Evolutionary conservation across 2,888 invertebrate genomes (phyloP), one percentile per base, ranked within the genome.

Genomic region (Drosophila glabriapex): DNA sequence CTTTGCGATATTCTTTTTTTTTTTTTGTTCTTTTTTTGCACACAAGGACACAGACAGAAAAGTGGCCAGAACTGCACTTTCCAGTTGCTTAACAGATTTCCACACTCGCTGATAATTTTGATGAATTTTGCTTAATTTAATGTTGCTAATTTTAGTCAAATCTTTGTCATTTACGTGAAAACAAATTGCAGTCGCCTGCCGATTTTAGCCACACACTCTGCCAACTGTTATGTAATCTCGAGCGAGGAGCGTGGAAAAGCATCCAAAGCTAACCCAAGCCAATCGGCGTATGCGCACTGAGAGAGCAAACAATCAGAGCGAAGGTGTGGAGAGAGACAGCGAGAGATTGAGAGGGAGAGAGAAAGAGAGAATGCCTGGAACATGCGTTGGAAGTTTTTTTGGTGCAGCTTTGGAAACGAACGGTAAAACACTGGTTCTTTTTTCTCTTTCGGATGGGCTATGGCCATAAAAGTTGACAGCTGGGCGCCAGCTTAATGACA

Each of bases 201-300:
- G 79, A 81, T 90, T 77, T 72, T 53, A 66, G 76, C 82, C 80
- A 80, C 84, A 89, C 81, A 85, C 85, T 81, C 87, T 83, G 80
- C 91, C 89, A 91, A 92, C 85, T 84, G 91, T 91, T 91, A 91
- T 92, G 91, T 92, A 91, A 91, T 89, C 81, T 89, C 82, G 60
- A 80, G 70, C 78, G 69, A 68, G 83, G 69, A 81, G 81, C 82
- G 58, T 72, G 70, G 72, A 61, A 82, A 84, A 84, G 79, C 80
- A 74, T 75, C 76, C 68, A 85, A 90, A 73, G 68, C 71, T 60
- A 46, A 58, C 61, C 59, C 66, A 61, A 76, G 67, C 70, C 62
- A 76, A 60, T 55, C 55, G 54, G 75, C 61, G 76, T 75, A 31
- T 80, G 90, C 81, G 88, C 90, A 71, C 28, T 54, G 43, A 53